These are phyloP conservation scores for Plutella xylostella DNA, from an alignment of 2,888 invertebrate genomes.

Conservation along the genomic window DNA sequence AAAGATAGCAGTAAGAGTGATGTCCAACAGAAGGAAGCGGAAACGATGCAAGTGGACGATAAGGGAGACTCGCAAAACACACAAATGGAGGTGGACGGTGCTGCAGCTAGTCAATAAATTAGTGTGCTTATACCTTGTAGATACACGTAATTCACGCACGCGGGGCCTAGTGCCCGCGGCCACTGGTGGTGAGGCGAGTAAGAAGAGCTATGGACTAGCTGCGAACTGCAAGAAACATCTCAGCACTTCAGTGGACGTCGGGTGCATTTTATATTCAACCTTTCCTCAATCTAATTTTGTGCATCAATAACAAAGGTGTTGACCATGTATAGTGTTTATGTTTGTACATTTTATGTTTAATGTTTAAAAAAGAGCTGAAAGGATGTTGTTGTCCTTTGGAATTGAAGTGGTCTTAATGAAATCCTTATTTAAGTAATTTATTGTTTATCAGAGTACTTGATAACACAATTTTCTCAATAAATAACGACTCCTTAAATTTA, in stretches of 20 bases:
- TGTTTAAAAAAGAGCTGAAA: slow-evolving; percentile 37
- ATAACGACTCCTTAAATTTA: slow-evolving; percentile 38
- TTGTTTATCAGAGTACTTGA: slow-evolving; percentile 59
- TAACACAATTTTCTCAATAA: slow-evolving; percentile 66
- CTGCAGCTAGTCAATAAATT: slow-evolving; percentile 62
- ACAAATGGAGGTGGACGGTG: slow-evolving; percentile 57
- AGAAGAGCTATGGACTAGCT: too few species aligned
- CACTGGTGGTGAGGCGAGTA: too few species aligned
- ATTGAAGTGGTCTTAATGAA: slow-evolving; percentile 45
- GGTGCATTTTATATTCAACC: slow-evolving; percentile 16
- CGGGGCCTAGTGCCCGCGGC: slow-evolving; percentile 20
- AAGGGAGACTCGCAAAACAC: slow-evolving; percentile 34
- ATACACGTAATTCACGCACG: slow-evolving; percentile 25
- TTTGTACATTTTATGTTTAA: slow-evolving; percentile 62
- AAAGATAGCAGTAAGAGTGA: slow-evolving; percentile 43
- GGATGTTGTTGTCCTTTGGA: slow-evolving; percentile 38
- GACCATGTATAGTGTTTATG: slow-evolving; percentile 49
- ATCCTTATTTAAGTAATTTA: slow-evolving; percentile 59
- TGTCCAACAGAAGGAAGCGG: slow-evolving; percentile 27
- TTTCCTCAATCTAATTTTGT: slow-evolving; percentile 36
- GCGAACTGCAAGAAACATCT: too few species aligned
- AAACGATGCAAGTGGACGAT: slow-evolving; percentile 40
- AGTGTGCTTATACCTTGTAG: slow-evolving; percentile 37
- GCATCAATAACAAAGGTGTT: slow-evolving; percentile 50
- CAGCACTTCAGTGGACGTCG: too few species aligned